These are phyloP conservation scores for Herpailurus yagouaroundi DNA, from an alignment of 2,113 vertebrate genomes.

Conservation along the genomic window DNA sequence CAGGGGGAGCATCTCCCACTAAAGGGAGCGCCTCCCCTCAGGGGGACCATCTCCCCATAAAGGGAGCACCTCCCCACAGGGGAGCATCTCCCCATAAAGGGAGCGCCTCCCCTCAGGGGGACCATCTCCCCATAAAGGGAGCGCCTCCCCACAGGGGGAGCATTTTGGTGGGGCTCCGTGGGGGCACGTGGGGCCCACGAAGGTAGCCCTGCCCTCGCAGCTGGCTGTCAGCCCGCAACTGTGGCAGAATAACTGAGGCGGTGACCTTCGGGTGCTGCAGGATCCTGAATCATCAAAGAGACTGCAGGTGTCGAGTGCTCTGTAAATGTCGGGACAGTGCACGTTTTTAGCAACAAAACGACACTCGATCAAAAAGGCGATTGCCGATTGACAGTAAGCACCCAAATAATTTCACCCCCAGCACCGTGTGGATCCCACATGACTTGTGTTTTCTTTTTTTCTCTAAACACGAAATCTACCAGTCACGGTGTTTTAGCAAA, in stretches of 20 bases:
- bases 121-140: not conserved
- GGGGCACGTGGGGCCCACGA: fast-evolving
- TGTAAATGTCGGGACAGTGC: not conserved
- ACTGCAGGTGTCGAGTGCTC: not conserved
- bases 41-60: not conserved
- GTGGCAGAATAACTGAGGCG: fast-evolving
- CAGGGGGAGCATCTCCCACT: not conserved
- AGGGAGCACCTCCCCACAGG: not conserved
- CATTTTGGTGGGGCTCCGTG: not conserved
- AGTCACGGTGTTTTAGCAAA: not conserved
- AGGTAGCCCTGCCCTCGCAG: not conserved
- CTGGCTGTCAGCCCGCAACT: not conserved
- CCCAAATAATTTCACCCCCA: fast-evolving
- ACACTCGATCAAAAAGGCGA: not conserved
- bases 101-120: not conserved
- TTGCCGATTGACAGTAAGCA: not conserved
- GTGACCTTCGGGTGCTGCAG: not conserved
- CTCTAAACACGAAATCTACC: not conserved
- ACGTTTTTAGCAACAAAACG: slow-evolving; percentile 41
- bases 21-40: not conserved
- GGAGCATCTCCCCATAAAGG: not conserved
- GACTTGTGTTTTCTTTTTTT: not conserved
- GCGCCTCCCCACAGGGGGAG: not conserved
- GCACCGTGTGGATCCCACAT: fast-evolving
- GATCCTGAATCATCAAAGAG: not conserved